Base-by-base conservation (phyloP, 2,888 invertebrate species). In the Caenorhabditis sp. region DNA sequence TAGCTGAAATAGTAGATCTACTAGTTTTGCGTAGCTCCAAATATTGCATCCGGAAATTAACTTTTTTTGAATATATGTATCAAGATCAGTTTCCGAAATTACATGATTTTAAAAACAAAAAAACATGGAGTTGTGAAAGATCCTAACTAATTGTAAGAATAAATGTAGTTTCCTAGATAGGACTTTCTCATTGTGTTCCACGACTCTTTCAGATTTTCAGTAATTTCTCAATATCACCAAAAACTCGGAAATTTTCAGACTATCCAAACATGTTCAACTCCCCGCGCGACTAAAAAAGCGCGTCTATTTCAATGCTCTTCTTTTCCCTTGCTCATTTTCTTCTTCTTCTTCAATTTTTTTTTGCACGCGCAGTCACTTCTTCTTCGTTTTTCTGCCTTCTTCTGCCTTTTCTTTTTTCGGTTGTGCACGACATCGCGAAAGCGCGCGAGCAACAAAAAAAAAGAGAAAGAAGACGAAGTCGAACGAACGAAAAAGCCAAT, bases 401-500 rank as follows among this genome's bases (percentile, higher is more conserved):
- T 43, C 43, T 43, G 12, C 43, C 14, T 43, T 17, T 43, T 43
- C 43, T 43, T 53, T 50, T 25, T 53, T 53, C 21, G 53, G 50
- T n/a, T 53, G 53, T 25, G 53, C 53, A 25, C 53, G 53, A 25
- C 53, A 25, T 25, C 21, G 25, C 53, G 25, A 14, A 10, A 8
- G 53, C 53, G 10, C 53, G 53, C 53, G 53, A 25, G 25, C 43
- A 43, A 43, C 43, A 43, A 43, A 43, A 43, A 43, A 43, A 14
- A 14, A 43, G 43, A 43, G 17, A 43, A 43, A 43, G 17, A 43
- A 43, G 43, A 10, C 43, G 17, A 43, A 5, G 14, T 5, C 43
- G 43, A 43, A 17, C 43, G 17, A 31, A 31, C 31, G 31, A 31
- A 31, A 31, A 31, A 31, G 10, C 31, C 31, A 31, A 31, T 31